Evolutionary conservation across 2,888 invertebrate genomes (phyloP), one percentile per base, ranked within the genome.

Genomic region (Eristalis tenax): DNA sequence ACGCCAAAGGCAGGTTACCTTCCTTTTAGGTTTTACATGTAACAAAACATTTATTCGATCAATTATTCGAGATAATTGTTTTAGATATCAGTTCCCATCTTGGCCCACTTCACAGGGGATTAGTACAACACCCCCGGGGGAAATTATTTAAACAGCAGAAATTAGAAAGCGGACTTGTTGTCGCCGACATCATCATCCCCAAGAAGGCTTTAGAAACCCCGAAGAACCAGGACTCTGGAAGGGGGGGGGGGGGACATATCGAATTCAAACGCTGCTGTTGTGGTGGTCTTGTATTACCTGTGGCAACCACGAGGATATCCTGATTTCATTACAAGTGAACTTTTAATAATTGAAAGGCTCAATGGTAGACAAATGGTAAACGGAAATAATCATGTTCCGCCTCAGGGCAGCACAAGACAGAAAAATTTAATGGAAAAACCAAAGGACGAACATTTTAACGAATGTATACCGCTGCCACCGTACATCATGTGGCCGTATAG

Each of bases 341-440:
- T 87, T 87, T 87, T 83, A 87, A 83, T 83, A 87, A 87, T 87
- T 87, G 83, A 87, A 87, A 83, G 76, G 76, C 80, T 79, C 83
- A 73, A 71, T 61, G 87, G 83, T 73, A 87, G 83, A 87, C 83
- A 86, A 86, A 86, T 75, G 86, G 83, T 77, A 79, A 80, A 83
- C 76, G 87, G 83, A 83, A 87, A 87, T 86, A 86, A 86, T 86
- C 86, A 76, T 87, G 83, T 80, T 79, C 35, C 32, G 83, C 87
- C 80, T 13, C 10, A 10, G 23, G 50, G 76, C 71, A 76, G 65
- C 71, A 22, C 40, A 68, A 83, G 79, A 83, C 83, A 28, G 68
- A 82, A 65, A 38, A 76, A 68, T 68, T 79, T 71, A 79, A 80
- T 70, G 57, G 75, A 66, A 78, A 86, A 26, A 35, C 69, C 68